Conservation (phyloP, 92 coral and sea anemone species). For the Heteractis magnifica region DNA sequence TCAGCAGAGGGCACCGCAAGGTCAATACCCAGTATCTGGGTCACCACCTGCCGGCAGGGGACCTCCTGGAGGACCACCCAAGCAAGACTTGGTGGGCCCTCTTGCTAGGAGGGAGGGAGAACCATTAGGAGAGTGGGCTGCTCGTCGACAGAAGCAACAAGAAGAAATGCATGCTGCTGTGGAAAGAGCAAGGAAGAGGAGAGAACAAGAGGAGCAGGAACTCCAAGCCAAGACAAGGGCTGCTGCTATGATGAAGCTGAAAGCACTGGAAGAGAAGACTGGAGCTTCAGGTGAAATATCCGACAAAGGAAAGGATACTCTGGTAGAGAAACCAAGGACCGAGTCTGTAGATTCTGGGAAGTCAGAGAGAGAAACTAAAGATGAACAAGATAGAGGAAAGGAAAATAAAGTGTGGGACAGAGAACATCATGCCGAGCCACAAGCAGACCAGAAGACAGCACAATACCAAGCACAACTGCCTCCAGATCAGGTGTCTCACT, state of each 20-base stretch:
- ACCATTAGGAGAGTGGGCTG: constrained; percentile 60
- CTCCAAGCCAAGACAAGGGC: constrained; percentile 68
- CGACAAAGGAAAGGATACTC: constrained; percentile 24
- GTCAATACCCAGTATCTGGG: constrained; percentile 58
- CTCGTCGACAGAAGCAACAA: constrained; percentile 65
- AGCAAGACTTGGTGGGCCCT: constrained; percentile 25
- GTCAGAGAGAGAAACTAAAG: constrained; percentile 22
- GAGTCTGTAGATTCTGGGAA: constrained; percentile 23
- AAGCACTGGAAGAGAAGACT: constrained; percentile 57
- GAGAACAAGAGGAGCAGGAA: constrained; percentile 80
- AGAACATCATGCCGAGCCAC: neutral
- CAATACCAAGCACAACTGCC: constrained; percentile 1
- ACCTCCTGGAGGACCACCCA: constrained; percentile 28
- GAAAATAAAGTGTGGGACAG: constrained; percentile 3
- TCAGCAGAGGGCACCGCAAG: constrained; percentile 60
- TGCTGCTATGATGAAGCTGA: constrained; percentile 79
- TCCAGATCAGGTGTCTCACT: neutral
- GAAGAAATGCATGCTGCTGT: constrained; percentile 85
- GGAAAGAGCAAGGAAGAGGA: constrained; percentile 90
- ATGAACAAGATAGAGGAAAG: constrained; percentile 9
- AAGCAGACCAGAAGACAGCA: neutral
- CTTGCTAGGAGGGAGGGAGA: constrained; percentile 45
- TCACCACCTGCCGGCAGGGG: constrained; percentile 33
- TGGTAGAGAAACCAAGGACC: constrained; percentile 21
- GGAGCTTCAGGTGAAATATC: constrained; percentile 10